Base-by-base conservation (phyloP, 2,113 vertebrate species). In the Hydrochoerus hydrochaeris region DNA sequence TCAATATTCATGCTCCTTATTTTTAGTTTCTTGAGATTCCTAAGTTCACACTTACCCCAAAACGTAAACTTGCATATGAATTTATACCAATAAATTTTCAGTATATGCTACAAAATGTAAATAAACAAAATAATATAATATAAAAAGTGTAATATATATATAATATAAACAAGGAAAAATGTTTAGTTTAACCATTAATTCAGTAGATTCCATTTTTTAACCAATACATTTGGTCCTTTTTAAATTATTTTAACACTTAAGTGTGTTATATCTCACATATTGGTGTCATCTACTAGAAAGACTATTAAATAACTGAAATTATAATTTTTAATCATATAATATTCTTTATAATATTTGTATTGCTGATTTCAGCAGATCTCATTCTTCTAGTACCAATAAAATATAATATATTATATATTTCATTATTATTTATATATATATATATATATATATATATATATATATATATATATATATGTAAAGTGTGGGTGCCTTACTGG, bases 1-100 rank as follows among this genome's bases (percentile, higher is more conserved):
- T 60, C 11, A 95, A 8, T 35, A 4, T 86, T 84, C 54, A 62
- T 26, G 46, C 65, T 54, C 22, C 13, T 67, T 35, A 20, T 71
- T 28, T 67, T 57, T n/a, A 60, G 5, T 88, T 78, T 52, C 11
- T 52, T 73, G n/a, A 90, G n/a, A 78, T 32, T 38, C 77, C 86
- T 60, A 80, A 75, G 0, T 32, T 90, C 8, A 10, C 19, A 58
- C 0, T 44, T 1, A 0, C 0, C 3, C 7, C 0, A 28, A 83
- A 94, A 49, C 5, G n/a, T 46, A 69, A 62, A 35, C 1, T 86
- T 94, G 85, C 7, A 52, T 85, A 44, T 6, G 32, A 13, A 69
- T 65, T 90, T 82, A 77, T 67, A 46, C 0, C 12, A 57, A 8
- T 69, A 14, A 41, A 16, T 49, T 93, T 95, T 89, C 5, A 63